These are phyloP conservation scores for Mizuhopecten yessoensis DNA, from an alignment of 1,140 invertebrate genomes.

Conservation along the genomic window DNA sequence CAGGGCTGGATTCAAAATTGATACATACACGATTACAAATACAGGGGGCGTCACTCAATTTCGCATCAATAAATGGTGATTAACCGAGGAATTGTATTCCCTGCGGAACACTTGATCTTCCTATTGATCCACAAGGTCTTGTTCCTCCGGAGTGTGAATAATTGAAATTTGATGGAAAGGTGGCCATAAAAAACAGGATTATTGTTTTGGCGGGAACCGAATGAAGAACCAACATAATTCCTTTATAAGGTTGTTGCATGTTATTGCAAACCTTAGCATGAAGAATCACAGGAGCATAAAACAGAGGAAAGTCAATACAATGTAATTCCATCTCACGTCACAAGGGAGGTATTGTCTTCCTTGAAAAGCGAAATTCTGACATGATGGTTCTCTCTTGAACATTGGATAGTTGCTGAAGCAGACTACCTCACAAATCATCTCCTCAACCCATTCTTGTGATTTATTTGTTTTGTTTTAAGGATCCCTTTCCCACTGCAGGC, in stretches of 20 bases:
- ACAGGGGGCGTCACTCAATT: not conserved
- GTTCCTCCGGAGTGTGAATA: not conserved
- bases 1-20: too few species aligned
- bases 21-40: not conserved
- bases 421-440: not conserved
- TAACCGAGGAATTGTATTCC: not conserved
- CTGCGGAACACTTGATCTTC: not conserved
- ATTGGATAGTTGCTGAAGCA: not conserved
- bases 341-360: not conserved
- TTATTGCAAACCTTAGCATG: not conserved
- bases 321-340: not conserved
- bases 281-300: not conserved
- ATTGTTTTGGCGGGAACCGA: not conserved
- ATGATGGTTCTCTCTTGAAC: not conserved
- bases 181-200: not conserved
- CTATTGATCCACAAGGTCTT: not conserved
- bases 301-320: not conserved
- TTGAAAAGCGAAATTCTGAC: not conserved
- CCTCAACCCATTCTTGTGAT: not conserved
- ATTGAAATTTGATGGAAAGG: not conserved
- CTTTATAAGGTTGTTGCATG: not conserved
- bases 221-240: not conserved
- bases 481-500: too few species aligned
- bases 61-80: not conserved
- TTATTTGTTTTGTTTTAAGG: too few species aligned